Evolutionary conservation across 2,113 vertebrate species (phyloP).

Genomic region (Callaeas wilsoni): DNA sequence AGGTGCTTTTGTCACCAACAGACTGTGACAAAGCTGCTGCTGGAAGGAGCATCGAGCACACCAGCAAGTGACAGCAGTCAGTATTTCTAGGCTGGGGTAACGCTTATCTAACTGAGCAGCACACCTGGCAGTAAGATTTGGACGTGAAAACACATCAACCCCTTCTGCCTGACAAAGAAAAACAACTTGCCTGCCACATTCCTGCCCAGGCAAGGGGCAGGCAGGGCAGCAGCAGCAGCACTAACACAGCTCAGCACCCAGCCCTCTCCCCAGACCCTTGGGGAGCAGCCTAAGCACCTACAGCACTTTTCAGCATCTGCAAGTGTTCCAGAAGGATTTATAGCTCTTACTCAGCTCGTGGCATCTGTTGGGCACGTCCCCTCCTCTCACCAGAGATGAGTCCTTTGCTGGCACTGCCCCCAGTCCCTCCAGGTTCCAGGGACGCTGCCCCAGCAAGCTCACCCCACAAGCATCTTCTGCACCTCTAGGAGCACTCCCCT

Average conservation of each 20-base stretch:
- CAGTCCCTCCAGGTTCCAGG: accelerated
- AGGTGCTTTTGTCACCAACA: not conserved
- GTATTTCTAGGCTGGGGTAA: not conserved
- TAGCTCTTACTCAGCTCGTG: not conserved
- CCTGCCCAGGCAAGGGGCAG: not conserved
- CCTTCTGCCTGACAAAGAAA: not conserved
- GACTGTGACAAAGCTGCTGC: not conserved
- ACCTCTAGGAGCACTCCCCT: accelerated
- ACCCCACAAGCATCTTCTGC: accelerated
- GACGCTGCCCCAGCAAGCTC: not conserved
- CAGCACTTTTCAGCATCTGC: not conserved
- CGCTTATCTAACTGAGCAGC: not conserved
- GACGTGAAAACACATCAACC: not conserved
- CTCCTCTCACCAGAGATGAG: not conserved
- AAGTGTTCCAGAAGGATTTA: not conserved
- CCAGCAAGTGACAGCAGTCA: not conserved
- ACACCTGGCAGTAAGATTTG: not conserved
- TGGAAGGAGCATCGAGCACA: accelerated
- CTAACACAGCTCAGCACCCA: not conserved
- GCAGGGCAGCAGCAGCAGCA: not conserved
- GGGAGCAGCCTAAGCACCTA: too few relatives aligned
- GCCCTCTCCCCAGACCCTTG: not conserved
- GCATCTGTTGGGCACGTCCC: not conserved
- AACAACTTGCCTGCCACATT: not conserved
- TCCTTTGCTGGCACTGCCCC: accelerated